These are phyloP conservation scores for Ophion ventricosus DNA, from an alignment of 2,888 invertebrate species.

Conservation along the genomic window DNA sequence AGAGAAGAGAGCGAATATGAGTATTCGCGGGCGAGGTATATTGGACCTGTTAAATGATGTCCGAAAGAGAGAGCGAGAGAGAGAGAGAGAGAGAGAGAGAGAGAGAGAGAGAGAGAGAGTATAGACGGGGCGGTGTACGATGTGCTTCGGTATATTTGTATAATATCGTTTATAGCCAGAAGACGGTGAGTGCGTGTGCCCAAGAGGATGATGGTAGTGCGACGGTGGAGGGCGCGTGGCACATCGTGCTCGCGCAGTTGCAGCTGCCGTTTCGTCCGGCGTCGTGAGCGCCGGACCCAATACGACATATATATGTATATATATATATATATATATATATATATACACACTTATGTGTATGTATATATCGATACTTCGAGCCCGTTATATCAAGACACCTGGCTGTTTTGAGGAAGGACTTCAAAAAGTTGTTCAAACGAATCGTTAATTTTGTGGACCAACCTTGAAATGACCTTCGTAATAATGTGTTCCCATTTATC, in stretches of 20 bases:
- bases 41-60: conserved; percentile 75
- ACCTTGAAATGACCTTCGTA: too few relatives aligned
- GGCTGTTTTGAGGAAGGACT: neutral
- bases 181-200: conserved; percentile 53
- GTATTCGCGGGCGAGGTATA: conserved; percentile 49
- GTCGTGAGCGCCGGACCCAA: conserved; percentile 58
- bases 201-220: conserved; percentile 37
- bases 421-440: neutral
- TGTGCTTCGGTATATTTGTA: conserved; percentile 52
- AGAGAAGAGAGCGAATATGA: conserved; percentile 42
- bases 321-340: too few relatives aligned
- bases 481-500: too few relatives aligned
- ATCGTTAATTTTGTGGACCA: neutral
- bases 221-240: conserved; percentile 79
- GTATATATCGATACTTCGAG: neutral
- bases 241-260: conserved; percentile 74
- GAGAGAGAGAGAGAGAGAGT: conserved; percentile 58
- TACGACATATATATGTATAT: too few relatives aligned
- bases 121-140: conserved; percentile 24
- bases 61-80: conserved; percentile 60
- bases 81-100: neutral
- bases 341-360: conserved; percentile 13
- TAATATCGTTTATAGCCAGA: conserved; percentile 34
- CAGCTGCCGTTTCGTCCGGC: conserved; percentile 76
- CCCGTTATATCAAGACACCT: neutral